phyloP scores from a whole-genome alignment of 2,888 invertebrate species.

The Ephialtes manifestator region DNA sequence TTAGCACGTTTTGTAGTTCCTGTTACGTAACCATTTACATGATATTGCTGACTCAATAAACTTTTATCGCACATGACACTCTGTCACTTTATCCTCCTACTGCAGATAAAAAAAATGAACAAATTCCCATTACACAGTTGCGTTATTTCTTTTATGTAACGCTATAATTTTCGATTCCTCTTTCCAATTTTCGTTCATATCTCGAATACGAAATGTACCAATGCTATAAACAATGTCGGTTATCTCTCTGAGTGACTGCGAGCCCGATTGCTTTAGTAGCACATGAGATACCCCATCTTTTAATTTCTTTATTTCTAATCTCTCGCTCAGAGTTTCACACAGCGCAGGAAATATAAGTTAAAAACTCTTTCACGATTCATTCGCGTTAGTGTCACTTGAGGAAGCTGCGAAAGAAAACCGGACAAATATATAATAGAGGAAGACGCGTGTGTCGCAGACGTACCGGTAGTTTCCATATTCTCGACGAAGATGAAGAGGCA shows the following conservation, averaged over 20 bases:
- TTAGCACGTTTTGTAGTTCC: not conserved
- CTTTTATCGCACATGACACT: not conserved
- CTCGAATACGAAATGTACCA: not conserved
- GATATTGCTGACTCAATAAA: not conserved
- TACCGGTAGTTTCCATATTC: constrained; percentile 55
- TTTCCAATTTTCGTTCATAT: not conserved
- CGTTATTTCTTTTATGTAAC: not conserved
- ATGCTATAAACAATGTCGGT: constrained; percentile 9
- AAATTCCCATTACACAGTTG: not conserved
- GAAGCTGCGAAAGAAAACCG: constrained; percentile 6
- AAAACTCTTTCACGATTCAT: not conserved
- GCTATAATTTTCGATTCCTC: not conserved
- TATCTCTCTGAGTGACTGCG: not conserved
- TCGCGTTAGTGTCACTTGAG: constrained; percentile 13
- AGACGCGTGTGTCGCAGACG: constrained; percentile 23
- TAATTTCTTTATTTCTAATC: not conserved
- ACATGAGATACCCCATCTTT: not conserved
- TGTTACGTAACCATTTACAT: not conserved
- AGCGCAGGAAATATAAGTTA: not conserved
- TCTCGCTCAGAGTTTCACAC: not conserved
- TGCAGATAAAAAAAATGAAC: not conserved
- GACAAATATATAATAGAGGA: not conserved
- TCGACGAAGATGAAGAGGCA: not conserved
- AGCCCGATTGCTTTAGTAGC: not conserved
- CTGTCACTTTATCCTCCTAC: not conserved